Percentiles rank a stretch among this genome's conserved stretches.
These are phyloP conservation scores for Ecdyonurus torrentis DNA, from an alignment of 2,888 invertebrate genomes.

Conservation along the genomic window DNA sequence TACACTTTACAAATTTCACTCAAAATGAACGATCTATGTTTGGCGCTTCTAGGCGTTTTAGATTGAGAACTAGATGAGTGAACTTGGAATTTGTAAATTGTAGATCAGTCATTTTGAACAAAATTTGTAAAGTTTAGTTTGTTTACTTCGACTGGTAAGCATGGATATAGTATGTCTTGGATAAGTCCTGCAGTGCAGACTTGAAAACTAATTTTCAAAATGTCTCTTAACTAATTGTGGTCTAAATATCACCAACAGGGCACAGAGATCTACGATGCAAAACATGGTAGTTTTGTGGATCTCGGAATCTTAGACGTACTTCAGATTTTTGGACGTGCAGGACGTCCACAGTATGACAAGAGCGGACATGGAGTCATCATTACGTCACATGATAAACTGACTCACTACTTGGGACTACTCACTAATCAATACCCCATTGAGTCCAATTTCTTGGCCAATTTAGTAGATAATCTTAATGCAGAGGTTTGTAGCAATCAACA, in stretches of 20 bases:
- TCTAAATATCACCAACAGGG: slow-evolving; percentile 47
- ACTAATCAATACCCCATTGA: slow-evolving; percentile 98
- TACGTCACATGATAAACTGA: slow-evolving; percentile 77
- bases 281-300: slow-evolving; percentile 85
- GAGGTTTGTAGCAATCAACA: too few species aligned
- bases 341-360: slow-evolving; percentile 92
- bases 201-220: too few species aligned
- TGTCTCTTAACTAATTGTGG: background rate
- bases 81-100: too few species aligned
- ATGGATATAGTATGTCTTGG: too few species aligned
- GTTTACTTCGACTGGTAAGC: too few species aligned
- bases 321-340: slow-evolving; percentile 97
- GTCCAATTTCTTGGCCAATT: slow-evolving; percentile 79
- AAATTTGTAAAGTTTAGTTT: too few species aligned
- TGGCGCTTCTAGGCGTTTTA: too few species aligned
- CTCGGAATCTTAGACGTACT: slow-evolving; percentile 92
- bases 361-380: slow-evolving; percentile 93
- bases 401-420: slow-evolving; percentile 82
- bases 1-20: too few species aligned
- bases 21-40: too few species aligned
- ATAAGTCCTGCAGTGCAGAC: too few species aligned
- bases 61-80: too few species aligned
- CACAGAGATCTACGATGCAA: slow-evolving; percentile 94
- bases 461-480: slow-evolving; percentile 95
- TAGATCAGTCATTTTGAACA: too few species aligned